phyloP scores from a whole-genome alignment of 2,113 vertebrate species.

The Turnix velox region DNA sequence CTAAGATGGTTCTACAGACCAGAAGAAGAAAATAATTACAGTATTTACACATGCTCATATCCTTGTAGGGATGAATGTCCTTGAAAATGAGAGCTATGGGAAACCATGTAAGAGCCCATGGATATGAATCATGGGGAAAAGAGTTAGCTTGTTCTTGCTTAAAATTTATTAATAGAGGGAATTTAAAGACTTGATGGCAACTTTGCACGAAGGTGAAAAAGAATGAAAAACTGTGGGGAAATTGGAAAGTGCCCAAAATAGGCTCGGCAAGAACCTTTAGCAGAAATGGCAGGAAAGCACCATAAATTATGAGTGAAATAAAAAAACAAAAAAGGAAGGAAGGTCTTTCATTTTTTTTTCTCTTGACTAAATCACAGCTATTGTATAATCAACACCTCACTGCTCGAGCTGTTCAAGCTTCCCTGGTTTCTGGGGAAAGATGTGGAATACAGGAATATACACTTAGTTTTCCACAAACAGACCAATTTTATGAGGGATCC shows the following conservation, averaged over 20 bases:
- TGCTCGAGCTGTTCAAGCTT: background rate
- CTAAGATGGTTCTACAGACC: background rate
- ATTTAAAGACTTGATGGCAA: background rate
- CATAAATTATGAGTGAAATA: background rate
- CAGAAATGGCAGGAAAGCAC: background rate
- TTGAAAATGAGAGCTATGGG: background rate
- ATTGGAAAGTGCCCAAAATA: background rate
- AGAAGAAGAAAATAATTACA: background rate
- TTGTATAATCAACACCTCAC: background rate
- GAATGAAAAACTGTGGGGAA: background rate
- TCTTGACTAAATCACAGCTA: background rate
- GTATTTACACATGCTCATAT: background rate
- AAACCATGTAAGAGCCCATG: background rate
- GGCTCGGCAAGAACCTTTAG: background rate
- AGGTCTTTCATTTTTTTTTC: background rate
- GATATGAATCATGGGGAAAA: background rate
- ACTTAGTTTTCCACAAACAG: background rate
- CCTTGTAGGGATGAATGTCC: background rate
- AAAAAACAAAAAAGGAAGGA: background rate
- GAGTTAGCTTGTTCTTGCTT: background rate
- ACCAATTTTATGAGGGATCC: background rate
- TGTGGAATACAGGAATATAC: background rate
- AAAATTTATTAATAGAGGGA: slow-evolving; percentile 35
- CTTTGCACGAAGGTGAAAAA: background rate
- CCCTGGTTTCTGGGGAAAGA: background rate